Base-by-base conservation (phyloP, 2,888 invertebrate genomes). In the Slavum lentiscoides region DNA sequence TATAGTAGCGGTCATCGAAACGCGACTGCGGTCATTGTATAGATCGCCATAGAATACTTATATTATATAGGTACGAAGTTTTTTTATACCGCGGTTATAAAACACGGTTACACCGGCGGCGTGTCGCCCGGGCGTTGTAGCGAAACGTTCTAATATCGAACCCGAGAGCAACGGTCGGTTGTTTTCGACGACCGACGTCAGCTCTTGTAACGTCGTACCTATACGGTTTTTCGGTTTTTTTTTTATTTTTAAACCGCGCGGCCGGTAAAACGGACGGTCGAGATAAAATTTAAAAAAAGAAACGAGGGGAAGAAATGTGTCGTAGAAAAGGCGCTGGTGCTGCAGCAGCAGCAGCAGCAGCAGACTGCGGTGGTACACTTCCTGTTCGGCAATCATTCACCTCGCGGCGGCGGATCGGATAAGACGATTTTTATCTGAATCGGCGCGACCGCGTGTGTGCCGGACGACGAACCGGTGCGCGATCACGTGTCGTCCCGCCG, bases 321-420 rank as follows among this genome's bases (percentile, higher is more conserved):
- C 69, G 49, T 49, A 53, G 11, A 15, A 49, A 21, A 21, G 66
- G 8, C n/a, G 70, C 13, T 15, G 30, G 21, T 7, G 76, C 9
- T 15, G 15, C 49, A 9, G 21, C 30, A 30, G 30, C 30, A 30
- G 30, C 30, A 30, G 30, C 30, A 30, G 30, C 30, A 30, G 30
- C 30, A 30, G 30, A 30, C 30, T 11, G 21, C 0, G 11, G 13
- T 11, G n/a, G 37, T n/a, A 4, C n/a, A 69, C 77, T 77, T 77
- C 77, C 77, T 55, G 77, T 68, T 39, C 74, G 59, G 59, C 76
- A 76, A 76, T 76, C 76, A 17, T 68, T 70, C 69, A 64, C 53
- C 69, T 61, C 62, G 39, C 53, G 62, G 2, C 53, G 62, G 2
- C 43, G 30, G 66, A 55, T 66, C 64, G 55, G 66, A 74, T 66